Evolutionary conservation across 2,888 invertebrate species (phyloP).

Genomic region (Heliconius cydno): DNA sequence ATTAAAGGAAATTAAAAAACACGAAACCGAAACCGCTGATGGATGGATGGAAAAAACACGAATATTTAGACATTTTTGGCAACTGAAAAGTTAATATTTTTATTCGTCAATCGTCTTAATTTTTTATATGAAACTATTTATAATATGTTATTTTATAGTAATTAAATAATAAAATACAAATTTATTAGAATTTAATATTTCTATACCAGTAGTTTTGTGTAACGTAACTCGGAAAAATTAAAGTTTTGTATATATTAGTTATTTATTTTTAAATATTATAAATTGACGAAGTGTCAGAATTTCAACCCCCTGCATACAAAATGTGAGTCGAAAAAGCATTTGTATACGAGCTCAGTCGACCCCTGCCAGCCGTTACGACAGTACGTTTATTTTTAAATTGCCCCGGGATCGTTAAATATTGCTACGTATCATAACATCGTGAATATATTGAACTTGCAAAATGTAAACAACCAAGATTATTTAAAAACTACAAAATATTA

Average conservation of each 20-base stretch:
- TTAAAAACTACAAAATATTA: background rate
- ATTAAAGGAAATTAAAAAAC: too few species aligned
- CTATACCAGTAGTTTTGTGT: too few species aligned
- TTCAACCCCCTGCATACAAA: slow-evolving; percentile 4
- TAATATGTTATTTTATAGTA: too few species aligned
- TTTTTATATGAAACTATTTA: too few species aligned
- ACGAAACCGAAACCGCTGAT: too few species aligned
- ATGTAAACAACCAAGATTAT: slow-evolving; percentile 22
- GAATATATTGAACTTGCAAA: background rate
- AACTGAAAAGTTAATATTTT: too few species aligned
- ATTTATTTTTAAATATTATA: background rate
- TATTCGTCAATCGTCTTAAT: too few species aligned
- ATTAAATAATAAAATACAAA: too few species aligned
- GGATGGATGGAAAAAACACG: too few species aligned
- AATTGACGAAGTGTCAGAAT: background rate
- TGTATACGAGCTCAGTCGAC: slow-evolving; percentile 56
- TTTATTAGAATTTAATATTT: too few species aligned
- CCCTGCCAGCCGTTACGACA: slow-evolving; percentile 51
- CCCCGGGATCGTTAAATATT: slow-evolving; percentile 22
- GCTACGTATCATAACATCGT: slow-evolving; percentile 10
- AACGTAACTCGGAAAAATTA: too few species aligned
- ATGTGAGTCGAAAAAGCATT: slow-evolving; percentile 9
- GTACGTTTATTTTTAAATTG: slow-evolving; percentile 64
- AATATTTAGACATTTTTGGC: too few species aligned
- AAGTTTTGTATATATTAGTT: background rate